Evolutionary conservation across 2,888 invertebrate species (phyloP).

Genomic region (Trichacis sp.): DNA sequence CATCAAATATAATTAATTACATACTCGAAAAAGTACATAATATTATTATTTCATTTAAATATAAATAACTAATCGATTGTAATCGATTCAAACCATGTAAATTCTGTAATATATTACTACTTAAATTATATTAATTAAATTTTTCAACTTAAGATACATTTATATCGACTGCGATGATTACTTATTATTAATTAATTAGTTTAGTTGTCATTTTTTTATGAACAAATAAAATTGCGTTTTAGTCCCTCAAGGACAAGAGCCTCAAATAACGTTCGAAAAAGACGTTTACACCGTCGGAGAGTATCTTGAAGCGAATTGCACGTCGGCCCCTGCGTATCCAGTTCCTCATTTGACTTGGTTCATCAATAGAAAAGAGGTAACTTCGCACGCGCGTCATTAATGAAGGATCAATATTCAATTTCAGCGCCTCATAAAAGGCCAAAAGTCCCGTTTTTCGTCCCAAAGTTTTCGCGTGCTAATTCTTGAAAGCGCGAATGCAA

Average conservation of each 20-base stretch:
- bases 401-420: slow-evolving; percentile 12
- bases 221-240: slow-evolving; percentile 28
- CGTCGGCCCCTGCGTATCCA: slow-evolving; percentile 79
- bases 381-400: slow-evolving; percentile 6
- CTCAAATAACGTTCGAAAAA: slow-evolving; percentile 79
- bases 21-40: too few relatives aligned
- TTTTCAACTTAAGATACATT: too few relatives aligned
- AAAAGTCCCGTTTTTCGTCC: not conserved
- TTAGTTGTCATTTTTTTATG: too few relatives aligned
- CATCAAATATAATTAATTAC: too few relatives aligned
- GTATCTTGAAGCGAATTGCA: slow-evolving; percentile 79
- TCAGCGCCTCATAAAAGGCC: slow-evolving; percentile 5
- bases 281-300: slow-evolving; percentile 77
- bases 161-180: too few relatives aligned
- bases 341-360: slow-evolving; percentile 84
- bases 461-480: not conserved
- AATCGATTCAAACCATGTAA: too few relatives aligned
- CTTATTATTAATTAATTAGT: too few relatives aligned
- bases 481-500: too few relatives aligned
- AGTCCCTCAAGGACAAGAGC: slow-evolving; percentile 79
- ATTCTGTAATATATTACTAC: too few relatives aligned
- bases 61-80: too few relatives aligned
- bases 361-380: slow-evolving; percentile 80
- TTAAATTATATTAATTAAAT: too few relatives aligned
- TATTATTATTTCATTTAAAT: too few relatives aligned